Percentiles rank a stretch among this genome's conserved stretches.
Evolutionary conservation across 2,888 invertebrate genomes (phyloP).

Genomic region (Listrodromus nycthemerus): DNA sequence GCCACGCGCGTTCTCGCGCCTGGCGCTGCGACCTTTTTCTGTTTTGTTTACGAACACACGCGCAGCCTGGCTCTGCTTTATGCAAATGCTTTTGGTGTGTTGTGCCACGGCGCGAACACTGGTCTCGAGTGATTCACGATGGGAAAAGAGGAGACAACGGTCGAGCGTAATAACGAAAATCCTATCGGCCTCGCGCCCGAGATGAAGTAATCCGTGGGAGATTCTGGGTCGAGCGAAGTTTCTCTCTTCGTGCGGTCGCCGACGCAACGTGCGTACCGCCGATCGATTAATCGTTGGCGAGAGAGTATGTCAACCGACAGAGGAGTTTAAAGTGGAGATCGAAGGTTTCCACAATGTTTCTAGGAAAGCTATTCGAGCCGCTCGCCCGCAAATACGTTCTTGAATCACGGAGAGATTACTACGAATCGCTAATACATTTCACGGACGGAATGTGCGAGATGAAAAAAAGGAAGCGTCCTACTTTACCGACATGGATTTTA

Average conservation of each 20-base stretch:
- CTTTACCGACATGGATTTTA: too few relatives aligned
- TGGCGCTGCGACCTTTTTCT: constrained; percentile 16
- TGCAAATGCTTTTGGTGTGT: constrained; percentile 50
- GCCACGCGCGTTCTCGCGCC: background rate
- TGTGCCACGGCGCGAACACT: constrained; percentile 16
- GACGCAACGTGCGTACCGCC: background rate
- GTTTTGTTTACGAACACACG: background rate
- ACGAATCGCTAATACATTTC: background rate
- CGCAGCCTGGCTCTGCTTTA: constrained; percentile 7
- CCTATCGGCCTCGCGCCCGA: constrained; percentile 46
- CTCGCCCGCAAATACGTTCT: background rate
- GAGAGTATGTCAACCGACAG: background rate
- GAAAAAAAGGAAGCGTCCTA: too few relatives aligned
- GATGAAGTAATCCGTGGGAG: constrained; percentile 34
- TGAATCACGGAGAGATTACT: constrained; percentile 2
- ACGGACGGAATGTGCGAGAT: background rate
- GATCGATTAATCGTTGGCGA: constrained; percentile 2
- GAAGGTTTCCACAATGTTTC: constrained; percentile 8
- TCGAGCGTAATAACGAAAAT: constrained; percentile 57
- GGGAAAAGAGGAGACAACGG: constrained; percentile 29
- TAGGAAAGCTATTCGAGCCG: background rate
- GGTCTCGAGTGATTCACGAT: constrained; percentile 56
- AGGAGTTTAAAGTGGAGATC: background rate
- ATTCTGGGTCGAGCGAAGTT: constrained; percentile 50
- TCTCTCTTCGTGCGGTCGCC: background rate